phyloP scores from a whole-genome alignment of 2,888 invertebrate species.

The Catocala fraxini region DNA sequence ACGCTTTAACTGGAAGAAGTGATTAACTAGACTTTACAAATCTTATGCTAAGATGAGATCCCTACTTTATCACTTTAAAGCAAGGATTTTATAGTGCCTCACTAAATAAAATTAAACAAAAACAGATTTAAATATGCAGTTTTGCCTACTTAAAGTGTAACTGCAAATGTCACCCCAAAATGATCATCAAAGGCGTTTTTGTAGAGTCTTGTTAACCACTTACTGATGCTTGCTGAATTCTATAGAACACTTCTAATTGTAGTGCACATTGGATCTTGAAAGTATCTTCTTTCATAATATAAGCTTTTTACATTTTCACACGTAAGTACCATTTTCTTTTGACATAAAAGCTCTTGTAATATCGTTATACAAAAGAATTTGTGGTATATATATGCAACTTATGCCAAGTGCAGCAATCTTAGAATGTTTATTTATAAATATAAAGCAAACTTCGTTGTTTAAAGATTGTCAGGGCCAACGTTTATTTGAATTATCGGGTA shows the following conservation, averaged over 20 bases:
- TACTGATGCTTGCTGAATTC: constrained; percentile 60
- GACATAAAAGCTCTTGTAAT: constrained; percentile 56
- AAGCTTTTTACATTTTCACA: constrained; percentile 64
- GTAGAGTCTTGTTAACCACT: constrained; percentile 59
- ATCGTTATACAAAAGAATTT: constrained; percentile 28
- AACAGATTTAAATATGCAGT: neutral
- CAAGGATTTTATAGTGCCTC: too few relatives aligned
- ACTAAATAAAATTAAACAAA: too few relatives aligned
- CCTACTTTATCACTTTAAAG: too few relatives aligned
- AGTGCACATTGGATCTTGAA: constrained; percentile 62
- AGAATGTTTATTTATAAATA: constrained; percentile 11
- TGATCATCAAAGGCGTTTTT: constrained; percentile 47
- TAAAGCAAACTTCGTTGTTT: too few relatives aligned
- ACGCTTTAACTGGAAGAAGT: too few relatives aligned
- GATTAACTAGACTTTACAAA: too few relatives aligned
- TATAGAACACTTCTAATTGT: constrained; percentile 61
- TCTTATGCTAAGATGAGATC: too few relatives aligned
- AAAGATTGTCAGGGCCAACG: neutral
- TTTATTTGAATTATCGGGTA: constrained; percentile 27
- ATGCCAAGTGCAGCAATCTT: constrained; percentile 14
- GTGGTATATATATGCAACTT: constrained; percentile 35
- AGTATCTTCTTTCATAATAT: constrained; percentile 64
- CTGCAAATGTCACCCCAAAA: constrained; percentile 37
- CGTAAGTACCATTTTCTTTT: constrained; percentile 71
- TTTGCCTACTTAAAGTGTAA: constrained; percentile 13